Evolutionary conservation across 2,888 invertebrate genomes (phyloP), one percentile per base, ranked within the genome.

Genomic region (Pandemis corylana): DNA sequence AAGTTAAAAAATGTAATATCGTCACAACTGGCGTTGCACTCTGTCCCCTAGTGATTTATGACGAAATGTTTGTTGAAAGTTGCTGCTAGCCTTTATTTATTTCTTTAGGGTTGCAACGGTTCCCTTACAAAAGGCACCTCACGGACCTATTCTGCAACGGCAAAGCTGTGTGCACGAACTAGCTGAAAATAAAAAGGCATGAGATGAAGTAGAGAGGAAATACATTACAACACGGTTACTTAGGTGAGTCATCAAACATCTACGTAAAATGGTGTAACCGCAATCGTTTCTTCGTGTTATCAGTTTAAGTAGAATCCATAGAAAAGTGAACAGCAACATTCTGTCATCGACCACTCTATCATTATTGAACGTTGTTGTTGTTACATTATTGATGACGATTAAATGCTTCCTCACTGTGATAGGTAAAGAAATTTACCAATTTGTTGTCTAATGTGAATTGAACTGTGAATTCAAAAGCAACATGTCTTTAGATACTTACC

Each of bases 1-100:
- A 87, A 85, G 83, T 85, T 83, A 88, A 51, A 89, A 89, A 89
- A 89, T 87, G 83, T 88, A 90, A 92, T 89, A 86, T 85, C 86
- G 87, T 91, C 89, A 86, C 80, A 81, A 81, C 79, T 80, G 78
- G 76, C 76, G 61, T 78, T 83, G 82, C 82, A 85, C 79, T 74
- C 71, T 77, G 78, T 80, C 79, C 77, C 76, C 71, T 78, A 78
- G 79, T 77, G 81, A 80, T 84, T 84, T 81, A 84, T 82, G 73
- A 79, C 65, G 44, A 65, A 69, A 69, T 51, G 68, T 72, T 67
- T 72, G 62, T 71, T 63, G 64, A 64, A 71, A 64, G 53, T 20
- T 53, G 44, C 53, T 12, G 51, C n/a, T 51, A 59, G 28, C 28
- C 28, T 28, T 59, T 28, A 59, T 59, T 59, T 28, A 59, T 59